Evolutionary conservation across 2,797 vertebrate genomes (phyloP), one percentile per base, ranked within the genome.

Genomic region (Phataginus tetradactyla): DNA sequence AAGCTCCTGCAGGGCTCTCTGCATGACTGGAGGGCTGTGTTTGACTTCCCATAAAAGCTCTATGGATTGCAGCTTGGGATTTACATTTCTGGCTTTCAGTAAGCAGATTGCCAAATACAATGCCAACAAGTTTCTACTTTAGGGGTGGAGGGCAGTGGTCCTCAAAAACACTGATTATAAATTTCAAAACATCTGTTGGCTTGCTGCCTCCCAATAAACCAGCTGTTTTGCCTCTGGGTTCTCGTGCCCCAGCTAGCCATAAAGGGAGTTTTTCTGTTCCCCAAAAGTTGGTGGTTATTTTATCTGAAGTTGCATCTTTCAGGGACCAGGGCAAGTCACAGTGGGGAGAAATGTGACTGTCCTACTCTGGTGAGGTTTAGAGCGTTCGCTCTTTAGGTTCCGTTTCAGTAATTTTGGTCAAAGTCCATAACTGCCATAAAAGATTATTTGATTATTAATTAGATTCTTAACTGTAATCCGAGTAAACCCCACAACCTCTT

Each of bases 1-100:
- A 13, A 34, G 5, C 74, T 21, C 3, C 1, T n/a, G 7, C 7
- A 20, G 59, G 64, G 25, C 18, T n/a, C 55, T 39, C 29, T 1
- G 13, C 39, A 0, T 4, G 49, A 21, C 23, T 0, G 1, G 51
- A 37, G n/a, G 53, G 69, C 32, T 7, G 17, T 8, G 1, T 34
- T 2, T 17, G 63, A 64, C 45, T 27, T 64, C 68, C 39, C 81
- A 1, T 4, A 0, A 7, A 17, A 42, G 42, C 83, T 78, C 49
- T 18, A 17, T 7, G 4, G 72, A 13, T 18, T 34, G 3, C 34
- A 53, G 39, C 42, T 7, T 63, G 53, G 45, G 32, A 34, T 11
- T 1, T 42, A 7, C 66, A 45, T 12, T 23, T 64, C 39, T 69
- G 75, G 80, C 64, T 75, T 78, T 85, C 34, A 10, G 3, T 3